Conservation (phyloP, 2,113 vertebrate species). For the Dermatemys mawii region DNA sequence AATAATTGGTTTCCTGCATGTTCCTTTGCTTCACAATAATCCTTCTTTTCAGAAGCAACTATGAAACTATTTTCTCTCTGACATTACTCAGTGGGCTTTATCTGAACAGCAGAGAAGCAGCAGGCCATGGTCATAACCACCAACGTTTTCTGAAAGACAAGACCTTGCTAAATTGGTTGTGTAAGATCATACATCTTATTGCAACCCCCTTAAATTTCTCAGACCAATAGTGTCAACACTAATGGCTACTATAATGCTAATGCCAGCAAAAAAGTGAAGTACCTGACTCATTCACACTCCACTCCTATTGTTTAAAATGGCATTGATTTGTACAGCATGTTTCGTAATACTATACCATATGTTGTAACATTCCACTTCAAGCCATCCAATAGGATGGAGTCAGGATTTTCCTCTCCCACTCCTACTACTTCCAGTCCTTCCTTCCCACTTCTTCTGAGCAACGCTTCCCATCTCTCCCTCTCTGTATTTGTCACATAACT, state of each 20-base stretch:
- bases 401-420: not conserved
- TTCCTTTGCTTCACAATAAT: not conserved
- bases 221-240: not conserved
- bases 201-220: not conserved
- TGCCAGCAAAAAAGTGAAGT: not conserved
- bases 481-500: fast-evolving
- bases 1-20: not conserved
- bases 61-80: not conserved
- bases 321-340: fast-evolving
- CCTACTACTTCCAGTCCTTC: not conserved
- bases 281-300: not conserved
- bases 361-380: not conserved
- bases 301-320: not conserved
- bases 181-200: not conserved
- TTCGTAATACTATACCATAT: fast-evolving
- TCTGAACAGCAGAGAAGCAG: not conserved
- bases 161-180: not conserved
- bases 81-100: not conserved
- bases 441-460: not conserved
- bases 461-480: not conserved
- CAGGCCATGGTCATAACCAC: not conserved
- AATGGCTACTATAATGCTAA: not conserved
- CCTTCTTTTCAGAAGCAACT: not conserved
- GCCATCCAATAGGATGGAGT: not conserved
- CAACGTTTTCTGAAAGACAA: not conserved